Conservation (phyloP, 2,113 vertebrate genomes). For the Cryptoleucopteryx plumbea region DNA sequence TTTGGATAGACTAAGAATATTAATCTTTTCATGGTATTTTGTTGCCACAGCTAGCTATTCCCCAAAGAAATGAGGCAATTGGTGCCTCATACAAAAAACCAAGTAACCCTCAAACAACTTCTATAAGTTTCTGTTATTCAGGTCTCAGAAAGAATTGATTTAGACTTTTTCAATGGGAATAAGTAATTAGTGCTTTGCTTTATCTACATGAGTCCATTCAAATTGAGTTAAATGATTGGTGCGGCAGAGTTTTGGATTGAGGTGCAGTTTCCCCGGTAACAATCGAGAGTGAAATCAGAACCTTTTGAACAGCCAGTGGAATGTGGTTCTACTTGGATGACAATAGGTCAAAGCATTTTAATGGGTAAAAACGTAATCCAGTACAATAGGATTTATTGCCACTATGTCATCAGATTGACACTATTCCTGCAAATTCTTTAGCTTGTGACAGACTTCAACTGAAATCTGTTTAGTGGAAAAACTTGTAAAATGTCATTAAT, state of each 20-base stretch:
- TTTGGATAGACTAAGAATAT: background rate
- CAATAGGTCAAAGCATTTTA: constrained; percentile 32
- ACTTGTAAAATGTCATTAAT: background rate
- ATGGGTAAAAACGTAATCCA: background rate
- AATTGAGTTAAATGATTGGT: background rate
- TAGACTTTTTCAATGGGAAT: background rate
- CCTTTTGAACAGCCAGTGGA: constrained; percentile 41
- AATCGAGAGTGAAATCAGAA: constrained; percentile 61
- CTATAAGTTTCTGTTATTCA: background rate
- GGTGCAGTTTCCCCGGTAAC: constrained; percentile 50
- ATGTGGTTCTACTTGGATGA: constrained; percentile 58
- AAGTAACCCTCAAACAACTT: background rate
- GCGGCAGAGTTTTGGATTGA: constrained; percentile 26
- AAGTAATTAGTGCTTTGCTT: constrained; percentile 9
- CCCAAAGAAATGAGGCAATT: background rate
- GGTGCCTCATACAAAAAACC: background rate
- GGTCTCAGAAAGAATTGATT: background rate
- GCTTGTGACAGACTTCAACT: background rate
- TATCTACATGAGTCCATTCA: background rate
- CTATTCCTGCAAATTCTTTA: constrained; percentile 4
- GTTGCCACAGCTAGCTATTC: background rate
- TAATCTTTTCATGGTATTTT: constrained; percentile 7
- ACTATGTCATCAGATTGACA: background rate
- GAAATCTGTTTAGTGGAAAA: constrained; percentile 8
- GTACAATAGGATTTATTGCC: constrained; percentile 49